These are phyloP conservation scores for Stylophora pistillata DNA, from an alignment of 64 coral and sea anemone genomes.

Conservation along the genomic window DNA sequence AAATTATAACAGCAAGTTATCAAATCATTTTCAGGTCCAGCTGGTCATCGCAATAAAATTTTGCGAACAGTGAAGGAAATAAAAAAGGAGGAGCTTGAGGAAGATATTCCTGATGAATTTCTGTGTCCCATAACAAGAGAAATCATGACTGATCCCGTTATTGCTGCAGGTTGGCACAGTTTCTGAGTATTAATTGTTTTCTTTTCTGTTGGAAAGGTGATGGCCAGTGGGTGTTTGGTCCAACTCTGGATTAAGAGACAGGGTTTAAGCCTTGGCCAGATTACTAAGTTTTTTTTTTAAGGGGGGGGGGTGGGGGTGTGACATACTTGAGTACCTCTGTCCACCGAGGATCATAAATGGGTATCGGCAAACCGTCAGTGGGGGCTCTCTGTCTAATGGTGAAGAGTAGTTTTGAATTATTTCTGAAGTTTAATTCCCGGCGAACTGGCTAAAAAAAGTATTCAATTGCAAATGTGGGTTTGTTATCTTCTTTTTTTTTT, in stretches of 20 bases:
- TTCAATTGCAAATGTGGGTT: background rate
- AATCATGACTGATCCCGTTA: slow-evolving; percentile 93
- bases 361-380: no score
- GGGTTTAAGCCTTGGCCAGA: background rate
- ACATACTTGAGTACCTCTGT: no score
- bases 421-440: no score
- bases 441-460: no score
- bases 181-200: background rate
- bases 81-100: slow-evolving; percentile 89
- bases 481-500: background rate
- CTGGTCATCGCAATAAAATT: slow-evolving; percentile 96
- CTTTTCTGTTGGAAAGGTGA: background rate
- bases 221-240: no score
- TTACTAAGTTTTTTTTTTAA: no score
- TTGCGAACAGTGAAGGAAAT: slow-evolving; percentile 87
- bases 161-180: slow-evolving; percentile 81
- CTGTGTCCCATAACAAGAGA: slow-evolving; percentile 96
- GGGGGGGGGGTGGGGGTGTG: no score
- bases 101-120: slow-evolving; percentile 96
- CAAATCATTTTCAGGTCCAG: slow-evolving; percentile 64
- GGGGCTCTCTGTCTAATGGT: no score
- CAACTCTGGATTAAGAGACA: background rate
- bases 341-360: no score
- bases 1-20: no score
- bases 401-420: no score